Conservation (phyloP, 2,797 vertebrate species). For the Artibeus jamaicensis region DNA sequence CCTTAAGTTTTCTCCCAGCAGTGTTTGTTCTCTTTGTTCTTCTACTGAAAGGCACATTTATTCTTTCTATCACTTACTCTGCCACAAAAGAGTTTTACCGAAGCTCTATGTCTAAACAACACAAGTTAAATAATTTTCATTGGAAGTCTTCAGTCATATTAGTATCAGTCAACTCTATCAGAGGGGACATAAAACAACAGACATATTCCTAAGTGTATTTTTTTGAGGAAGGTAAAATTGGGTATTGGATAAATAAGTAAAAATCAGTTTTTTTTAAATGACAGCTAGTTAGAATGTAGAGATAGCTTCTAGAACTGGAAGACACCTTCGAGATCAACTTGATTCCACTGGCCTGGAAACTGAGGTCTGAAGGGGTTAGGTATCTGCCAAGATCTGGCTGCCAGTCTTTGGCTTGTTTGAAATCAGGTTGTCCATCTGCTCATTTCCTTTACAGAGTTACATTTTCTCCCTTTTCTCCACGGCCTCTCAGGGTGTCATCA, state of each 20-base stretch:
- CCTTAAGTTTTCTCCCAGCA: neutral
- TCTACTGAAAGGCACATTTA: neutral
- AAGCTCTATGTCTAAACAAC: neutral
- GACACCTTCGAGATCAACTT: neutral
- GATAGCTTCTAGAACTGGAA: neutral
- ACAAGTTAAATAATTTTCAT: neutral
- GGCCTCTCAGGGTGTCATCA: neutral
- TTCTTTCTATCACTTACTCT: neutral
- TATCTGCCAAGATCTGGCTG: neutral
- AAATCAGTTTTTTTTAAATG: neutral
- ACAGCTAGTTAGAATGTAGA: neutral
- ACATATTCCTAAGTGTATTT: neutral
- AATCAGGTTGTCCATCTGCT: constrained; percentile 17
- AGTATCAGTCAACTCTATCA: neutral
- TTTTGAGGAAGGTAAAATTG: neutral
- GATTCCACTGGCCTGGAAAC: neutral
- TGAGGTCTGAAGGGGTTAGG: neutral
- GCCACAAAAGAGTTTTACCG: neutral
- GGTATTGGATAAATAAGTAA: neutral
- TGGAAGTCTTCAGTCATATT: neutral
- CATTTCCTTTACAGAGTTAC: neutral
- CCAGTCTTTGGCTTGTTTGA: neutral
- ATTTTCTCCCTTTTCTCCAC: neutral
- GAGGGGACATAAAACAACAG: neutral
- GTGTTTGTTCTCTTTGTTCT: neutral